Conservation (phyloP, 2,797 vertebrate genomes). For the Sebastes itinus region DNA sequence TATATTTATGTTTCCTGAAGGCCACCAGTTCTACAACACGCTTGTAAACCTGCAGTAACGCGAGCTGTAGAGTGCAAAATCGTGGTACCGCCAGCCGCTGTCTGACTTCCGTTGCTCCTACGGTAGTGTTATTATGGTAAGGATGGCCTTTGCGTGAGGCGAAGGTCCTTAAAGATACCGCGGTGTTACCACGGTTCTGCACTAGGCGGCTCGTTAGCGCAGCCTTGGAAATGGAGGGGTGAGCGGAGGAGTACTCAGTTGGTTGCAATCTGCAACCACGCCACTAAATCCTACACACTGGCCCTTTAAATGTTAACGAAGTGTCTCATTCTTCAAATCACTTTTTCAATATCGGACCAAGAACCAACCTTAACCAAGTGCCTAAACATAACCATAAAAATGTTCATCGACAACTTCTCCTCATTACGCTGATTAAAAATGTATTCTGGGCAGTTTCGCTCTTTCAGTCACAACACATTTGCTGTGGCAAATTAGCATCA, state of each 20-base stretch:
- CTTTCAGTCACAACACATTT: constrained; percentile 3
- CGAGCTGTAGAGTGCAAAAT: too few relatives aligned
- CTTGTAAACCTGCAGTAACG: too few relatives aligned
- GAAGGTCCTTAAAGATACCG: not conserved
- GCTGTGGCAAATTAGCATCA: not conserved
- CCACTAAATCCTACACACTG: not conserved
- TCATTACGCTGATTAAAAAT: not conserved
- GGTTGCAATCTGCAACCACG: not conserved
- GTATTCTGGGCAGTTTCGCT: not conserved
- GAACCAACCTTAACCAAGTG: not conserved
- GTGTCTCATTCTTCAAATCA: not conserved
- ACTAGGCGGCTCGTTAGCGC: not conserved
- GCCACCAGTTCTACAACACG: too few relatives aligned
- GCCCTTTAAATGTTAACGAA: not conserved
- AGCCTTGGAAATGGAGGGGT: not conserved
- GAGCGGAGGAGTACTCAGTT: not conserved
- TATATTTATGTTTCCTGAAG: too few relatives aligned
- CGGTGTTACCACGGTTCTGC: not conserved
- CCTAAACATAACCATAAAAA: not conserved
- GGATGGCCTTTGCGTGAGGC: too few relatives aligned
- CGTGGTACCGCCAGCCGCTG: fast-evolving
- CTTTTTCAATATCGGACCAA: not conserved
- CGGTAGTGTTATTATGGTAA: not conserved
- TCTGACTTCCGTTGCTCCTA: too few relatives aligned
- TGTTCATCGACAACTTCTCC: not conserved